phyloP scores from a whole-genome alignment of 64 coral and sea anemone species.

The Montipora efflorescens region DNA sequence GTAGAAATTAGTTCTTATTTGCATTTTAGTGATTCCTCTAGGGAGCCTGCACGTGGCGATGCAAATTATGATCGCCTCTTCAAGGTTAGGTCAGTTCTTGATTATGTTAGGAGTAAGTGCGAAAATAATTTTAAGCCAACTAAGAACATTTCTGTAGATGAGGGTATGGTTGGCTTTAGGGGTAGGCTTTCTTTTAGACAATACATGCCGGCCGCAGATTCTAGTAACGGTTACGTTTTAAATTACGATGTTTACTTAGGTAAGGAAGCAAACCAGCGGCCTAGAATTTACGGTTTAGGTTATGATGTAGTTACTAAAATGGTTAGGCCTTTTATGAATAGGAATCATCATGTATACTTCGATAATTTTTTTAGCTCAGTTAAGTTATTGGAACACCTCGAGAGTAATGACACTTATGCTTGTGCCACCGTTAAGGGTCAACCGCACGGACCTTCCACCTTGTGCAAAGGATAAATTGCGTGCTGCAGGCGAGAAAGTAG shows the following conservation, averaged over 20 bases:
- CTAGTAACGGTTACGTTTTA: slow-evolving; percentile 5
- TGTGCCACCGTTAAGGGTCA: slow-evolving; percentile 37
- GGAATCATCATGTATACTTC: slow-evolving; percentile 21
- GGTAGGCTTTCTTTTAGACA: too few species aligned
- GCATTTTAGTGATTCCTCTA: too few species aligned
- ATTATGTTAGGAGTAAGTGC: too few species aligned
- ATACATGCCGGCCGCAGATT: not conserved
- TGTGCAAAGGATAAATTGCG: slow-evolving; percentile 27
- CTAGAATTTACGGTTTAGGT: not conserved
- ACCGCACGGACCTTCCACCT: slow-evolving; percentile 48
- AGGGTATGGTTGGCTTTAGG: too few species aligned
- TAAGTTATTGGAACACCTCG: slow-evolving; percentile 53
- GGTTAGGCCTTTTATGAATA: slow-evolving; percentile 11
- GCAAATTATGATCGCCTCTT: too few species aligned
- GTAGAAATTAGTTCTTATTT: too few species aligned
- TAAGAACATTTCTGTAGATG: too few species aligned
- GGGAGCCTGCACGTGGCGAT: too few species aligned
- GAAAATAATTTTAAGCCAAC: not conserved
- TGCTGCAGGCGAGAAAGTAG: not conserved
- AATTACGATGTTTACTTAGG: slow-evolving; percentile 11
- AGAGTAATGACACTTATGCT: slow-evolving; percentile 43
- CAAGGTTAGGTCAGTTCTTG: too few species aligned
- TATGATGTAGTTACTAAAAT: slow-evolving; percentile 27
- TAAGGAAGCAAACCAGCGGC: slow-evolving; percentile 16
- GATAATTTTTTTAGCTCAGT: slow-evolving; percentile 25